These are phyloP conservation scores for Gobionotothen gibberifrons DNA, from an alignment of 2,797 vertebrate species.

Conservation along the genomic window DNA sequence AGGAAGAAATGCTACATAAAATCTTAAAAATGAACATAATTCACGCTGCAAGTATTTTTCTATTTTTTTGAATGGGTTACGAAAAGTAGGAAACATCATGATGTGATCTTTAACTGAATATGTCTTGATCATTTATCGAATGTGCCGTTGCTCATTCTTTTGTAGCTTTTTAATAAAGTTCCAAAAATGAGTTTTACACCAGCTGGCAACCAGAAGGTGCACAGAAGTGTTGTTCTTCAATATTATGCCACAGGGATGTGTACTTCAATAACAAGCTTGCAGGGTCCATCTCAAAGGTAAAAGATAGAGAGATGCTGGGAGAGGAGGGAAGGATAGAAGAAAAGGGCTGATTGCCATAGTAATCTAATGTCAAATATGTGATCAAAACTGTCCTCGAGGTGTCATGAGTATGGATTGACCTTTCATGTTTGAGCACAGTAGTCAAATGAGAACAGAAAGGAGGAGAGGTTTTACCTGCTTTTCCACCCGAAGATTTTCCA, in stretches of 20 bases:
- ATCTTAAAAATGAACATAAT: neutral
- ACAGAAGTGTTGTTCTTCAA: constrained; percentile 15
- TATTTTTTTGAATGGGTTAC: too few relatives aligned
- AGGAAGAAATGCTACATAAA: constrained; percentile 51
- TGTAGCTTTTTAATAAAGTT: neutral
- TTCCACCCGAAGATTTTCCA: constrained; percentile 52
- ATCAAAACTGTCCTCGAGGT: constrained; percentile 43
- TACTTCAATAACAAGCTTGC: constrained; percentile 11
- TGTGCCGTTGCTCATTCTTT: neutral
- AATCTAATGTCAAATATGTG: constrained; percentile 36
- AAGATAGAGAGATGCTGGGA: constrained; percentile 10
- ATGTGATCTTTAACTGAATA: neutral
- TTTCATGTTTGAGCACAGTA: constrained; percentile 53
- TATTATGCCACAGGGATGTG: constrained; percentile 3
- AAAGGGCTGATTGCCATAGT: constrained; percentile 23
- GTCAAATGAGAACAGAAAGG: constrained; percentile 52
- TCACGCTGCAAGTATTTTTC: neutral
- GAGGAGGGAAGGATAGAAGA: constrained; percentile 7
- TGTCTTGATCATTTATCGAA: neutral
- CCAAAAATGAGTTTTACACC: neutral
- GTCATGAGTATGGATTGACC: constrained; percentile 50
- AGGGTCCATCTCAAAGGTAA: constrained; percentile 15
- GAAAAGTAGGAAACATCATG: too few relatives aligned
- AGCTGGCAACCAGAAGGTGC: constrained; percentile 12
- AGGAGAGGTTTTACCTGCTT: constrained; percentile 48